Conservation (phyloP, 2,797 vertebrate species). For the Numenius phaeopus region DNA sequence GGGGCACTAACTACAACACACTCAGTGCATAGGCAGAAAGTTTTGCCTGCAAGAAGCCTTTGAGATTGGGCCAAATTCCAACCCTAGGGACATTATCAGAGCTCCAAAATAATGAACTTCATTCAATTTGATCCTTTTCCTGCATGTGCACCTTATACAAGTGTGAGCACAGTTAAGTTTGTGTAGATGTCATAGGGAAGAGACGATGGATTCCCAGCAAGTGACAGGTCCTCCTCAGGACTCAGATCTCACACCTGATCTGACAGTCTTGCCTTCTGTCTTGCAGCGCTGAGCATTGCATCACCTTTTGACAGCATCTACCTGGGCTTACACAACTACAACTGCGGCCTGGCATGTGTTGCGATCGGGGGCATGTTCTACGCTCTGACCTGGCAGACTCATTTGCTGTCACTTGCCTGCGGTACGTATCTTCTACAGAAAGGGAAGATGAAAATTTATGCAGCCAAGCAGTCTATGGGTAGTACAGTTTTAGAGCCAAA, state of each 20-base stretch:
- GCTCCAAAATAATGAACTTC: not conserved
- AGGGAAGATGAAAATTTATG: not conserved
- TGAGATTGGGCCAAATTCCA: not conserved
- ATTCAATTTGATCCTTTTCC: not conserved
- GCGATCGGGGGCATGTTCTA: constrained; percentile 96
- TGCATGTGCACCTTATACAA: fast-evolving
- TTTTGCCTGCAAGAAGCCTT: not conserved
- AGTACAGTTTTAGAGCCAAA: not conserved
- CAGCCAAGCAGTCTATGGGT: not conserved
- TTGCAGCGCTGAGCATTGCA: constrained; percentile 89
- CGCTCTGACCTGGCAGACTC: constrained; percentile 94
- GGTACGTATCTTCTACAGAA: constrained; percentile 78
- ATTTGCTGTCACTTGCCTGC: constrained; percentile 88
- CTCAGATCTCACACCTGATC: not conserved
- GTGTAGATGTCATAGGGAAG: not conserved
- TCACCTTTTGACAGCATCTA: constrained; percentile 90
- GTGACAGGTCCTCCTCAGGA: not conserved
- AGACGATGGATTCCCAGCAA: fast-evolving
- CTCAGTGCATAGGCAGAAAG: not conserved
- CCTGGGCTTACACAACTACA: constrained; percentile 93
- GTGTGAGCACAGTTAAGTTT: not conserved
- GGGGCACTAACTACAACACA: not conserved
- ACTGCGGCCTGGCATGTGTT: constrained; percentile 91
- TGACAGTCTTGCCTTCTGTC: not conserved
- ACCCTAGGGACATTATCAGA: not conserved